Percentiles rank a stretch among this genome's conserved stretches.
These are phyloP conservation scores for Cyphomyrus plagiostoma DNA, from an alignment of 2,113 vertebrate genomes.

Conservation along the genomic window DNA sequence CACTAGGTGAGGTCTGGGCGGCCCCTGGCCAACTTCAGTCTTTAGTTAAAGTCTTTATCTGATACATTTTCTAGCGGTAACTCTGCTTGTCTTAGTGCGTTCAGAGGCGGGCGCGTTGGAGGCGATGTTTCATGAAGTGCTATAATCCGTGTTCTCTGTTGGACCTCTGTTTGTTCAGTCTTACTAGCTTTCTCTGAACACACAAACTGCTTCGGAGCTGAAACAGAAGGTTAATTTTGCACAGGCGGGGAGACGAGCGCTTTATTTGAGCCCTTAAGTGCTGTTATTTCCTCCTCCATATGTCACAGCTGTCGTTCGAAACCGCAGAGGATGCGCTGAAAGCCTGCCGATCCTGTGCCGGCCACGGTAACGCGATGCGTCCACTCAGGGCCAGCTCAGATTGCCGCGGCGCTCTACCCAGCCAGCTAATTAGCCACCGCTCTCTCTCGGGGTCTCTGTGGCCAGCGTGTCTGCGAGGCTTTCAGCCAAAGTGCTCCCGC, in stretches of 20 bases:
- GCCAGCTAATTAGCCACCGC: background rate
- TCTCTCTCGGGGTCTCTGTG: background rate
- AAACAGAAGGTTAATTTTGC: constrained; percentile 6
- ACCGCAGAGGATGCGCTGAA: background rate
- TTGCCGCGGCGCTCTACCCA: background rate
- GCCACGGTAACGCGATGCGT: background rate
- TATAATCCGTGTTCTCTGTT: background rate
- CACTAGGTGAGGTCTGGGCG: constrained; percentile 58
- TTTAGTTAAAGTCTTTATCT: background rate
- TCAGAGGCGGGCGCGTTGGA: background rate
- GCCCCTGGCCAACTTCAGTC: background rate
- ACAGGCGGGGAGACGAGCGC: background rate
- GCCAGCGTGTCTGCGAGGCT: background rate
- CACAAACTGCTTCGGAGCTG: background rate
- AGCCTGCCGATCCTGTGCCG: background rate
- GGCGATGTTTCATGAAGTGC: background rate
- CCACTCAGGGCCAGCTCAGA: background rate
- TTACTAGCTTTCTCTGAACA: background rate
- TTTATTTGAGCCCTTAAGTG: constrained; percentile 5
- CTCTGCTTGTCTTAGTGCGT: background rate
- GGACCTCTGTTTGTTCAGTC: background rate
- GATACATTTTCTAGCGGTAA: background rate
- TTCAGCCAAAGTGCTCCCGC: background rate
- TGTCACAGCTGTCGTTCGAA: background rate
- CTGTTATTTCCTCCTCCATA: background rate